Evolutionary conservation across 2,888 invertebrate species (phyloP), one percentile per base, ranked within the genome.

Genomic region (Rutpela maculata): DNA sequence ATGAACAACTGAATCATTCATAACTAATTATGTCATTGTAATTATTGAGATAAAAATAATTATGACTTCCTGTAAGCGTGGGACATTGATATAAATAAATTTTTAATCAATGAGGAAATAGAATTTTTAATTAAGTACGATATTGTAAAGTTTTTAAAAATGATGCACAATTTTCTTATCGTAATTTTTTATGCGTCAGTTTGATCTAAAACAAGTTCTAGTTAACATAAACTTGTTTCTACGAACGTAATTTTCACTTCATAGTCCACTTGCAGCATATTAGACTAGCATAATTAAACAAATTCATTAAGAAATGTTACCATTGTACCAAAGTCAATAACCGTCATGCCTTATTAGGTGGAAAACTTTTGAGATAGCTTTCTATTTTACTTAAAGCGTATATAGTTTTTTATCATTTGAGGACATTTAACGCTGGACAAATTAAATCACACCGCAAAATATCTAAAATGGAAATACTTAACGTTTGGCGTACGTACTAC

Each of bases 91-190:
- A 69, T 43, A 60, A 59, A 60, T 38, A 35, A 18, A 35, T 59
- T 59, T 70, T 38, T 70, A 60, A 70, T 70, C 70, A 70, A 70
- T 70, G 18, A 17, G 60, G 60, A 70, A 70, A 70, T 60, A 70
- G 56, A 57, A 22, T 55, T 67, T n/a, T n/a, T 55, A 22, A 67
- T 67, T 56, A n/a, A n/a, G n/a, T n/a, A 18, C 62, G 62, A 62
- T 38, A 65, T 65, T 65, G 18, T 65, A 11, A 10, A 65, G 19
- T 17, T n/a, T 10, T 38, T 15, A 59, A 1, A 43, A 67, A 31
- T 17, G 50, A 67, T 50, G 7, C 10, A 57, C 59, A 22, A 59
- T 59, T 22, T 57, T 57, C 4, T 57, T 43, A 43, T 43, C 43
- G 1, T 12, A 43, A 43, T 15, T 43, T 38, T 43, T 15, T 43